Evolutionary conservation across 2,113 vertebrate species (phyloP), one percentile per base, ranked within the genome.

Genomic region (Pantherophis guttatus): DNA sequence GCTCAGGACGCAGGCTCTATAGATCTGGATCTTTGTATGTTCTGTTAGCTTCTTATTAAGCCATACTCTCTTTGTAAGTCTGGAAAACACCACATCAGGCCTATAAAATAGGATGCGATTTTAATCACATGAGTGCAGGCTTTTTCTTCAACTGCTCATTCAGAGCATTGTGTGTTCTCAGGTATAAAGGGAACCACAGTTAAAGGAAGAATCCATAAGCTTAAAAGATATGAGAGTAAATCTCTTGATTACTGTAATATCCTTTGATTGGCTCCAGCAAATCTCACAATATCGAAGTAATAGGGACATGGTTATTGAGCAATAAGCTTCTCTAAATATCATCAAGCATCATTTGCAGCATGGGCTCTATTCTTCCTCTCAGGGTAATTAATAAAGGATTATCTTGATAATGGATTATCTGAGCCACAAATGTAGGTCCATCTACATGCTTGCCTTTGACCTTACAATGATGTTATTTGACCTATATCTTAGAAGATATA

Each of bases 21-120:
- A 48, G 44, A 48, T 0, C 44, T 48, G 44, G 44, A 48, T 48
- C 44, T 48, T 48, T 48, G 44, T 48, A 48, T 48, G 44, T 48
- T 48, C 44, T 4, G 44, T 48, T 5, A 48, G 44, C 44, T 48
- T 48, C 44, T 48, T 48, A 48, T 48, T 48, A 48, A 48, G 44
- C 4, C 44, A 48, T 48, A 5, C 44, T 48, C 44, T 48, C 44
- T 48, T 48, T 48, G 44, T 48, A 48, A 48, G 44, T 48, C 44
- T 48, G 44, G 44, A 48, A 48, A 48, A 96, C 87, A 94, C 86
- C 96, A 95, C 90, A 96, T 95, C 95, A 97, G 96, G 92, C 54
- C 24, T 89, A 96, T 24, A 95, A 94, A 88, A 90, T 85, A 54
- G 90, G n/a, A 17, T 33, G 50, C 19, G 33, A 48, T 85, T 85